Evolutionary conservation across 2,797 vertebrate genomes (phyloP), one percentile per base, ranked within the genome.

Genomic region (Danio albolineatus): DNA sequence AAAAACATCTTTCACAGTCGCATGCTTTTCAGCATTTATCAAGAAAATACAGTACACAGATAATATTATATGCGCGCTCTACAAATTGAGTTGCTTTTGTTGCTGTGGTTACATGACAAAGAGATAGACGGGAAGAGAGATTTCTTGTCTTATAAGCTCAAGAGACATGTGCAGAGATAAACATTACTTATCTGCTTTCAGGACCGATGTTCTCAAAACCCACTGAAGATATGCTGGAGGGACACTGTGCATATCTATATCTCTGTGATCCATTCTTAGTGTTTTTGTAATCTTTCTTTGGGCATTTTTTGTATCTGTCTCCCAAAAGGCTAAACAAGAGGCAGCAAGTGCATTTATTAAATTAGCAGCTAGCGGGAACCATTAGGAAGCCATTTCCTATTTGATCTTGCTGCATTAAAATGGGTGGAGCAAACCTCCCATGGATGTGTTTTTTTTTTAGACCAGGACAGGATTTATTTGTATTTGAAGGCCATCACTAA

Each of bases 281-380:
- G 28, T 28, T 28, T 28, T 73, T 76, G 7, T 39, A 8, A 73
- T 71, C 21, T 74, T 57, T 57, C 74, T 17, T 48, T 54, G 38
- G 70, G 41, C 38, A 5, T 49, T 66, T 77, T 62, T 78, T 75
- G 17, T 53, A 44, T 10, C 38, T 19, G 21, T 43, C 66, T 81
- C 67, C 76, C 71, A 75, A 38, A 89, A 90, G 88, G 86, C 78
- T 86, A 89, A 84, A 87, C 84, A 82, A 87, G 86, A 84, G 61
- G 82, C 83, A 82, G 77, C 83, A 57, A 70, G 13, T 83, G 85
- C 82, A 76, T 86, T 91, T 91, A 92, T 91, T 93, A 87, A 92
- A 92, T 93, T 92, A 91, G 88, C 87, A 88, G 89, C 85, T 87
- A 90, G 91, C 86, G 54, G 88, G 86, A 90, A 87, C 85, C 89